These are phyloP conservation scores for Melanotaenia trifasciata DNA, from an alignment of 2,797 vertebrate genomes.

Conservation along the genomic window DNA sequence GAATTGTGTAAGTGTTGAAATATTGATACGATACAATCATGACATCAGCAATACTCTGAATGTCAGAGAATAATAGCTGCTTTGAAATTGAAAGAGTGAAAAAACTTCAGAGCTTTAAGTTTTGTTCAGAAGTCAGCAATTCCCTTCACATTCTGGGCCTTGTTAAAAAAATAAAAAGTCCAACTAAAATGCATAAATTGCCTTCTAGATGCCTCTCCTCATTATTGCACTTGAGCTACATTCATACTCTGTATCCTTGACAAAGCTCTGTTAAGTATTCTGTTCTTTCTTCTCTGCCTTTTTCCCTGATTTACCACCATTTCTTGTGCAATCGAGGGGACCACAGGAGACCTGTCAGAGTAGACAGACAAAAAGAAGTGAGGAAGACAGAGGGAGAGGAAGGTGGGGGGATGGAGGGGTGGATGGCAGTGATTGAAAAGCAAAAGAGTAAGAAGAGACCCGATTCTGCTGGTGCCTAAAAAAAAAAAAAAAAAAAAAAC, in stretches of 20 bases:
- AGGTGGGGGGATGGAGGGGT: conserved; percentile 30
- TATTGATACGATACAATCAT: conserved; percentile 24
- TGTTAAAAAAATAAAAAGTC: conserved; percentile 47
- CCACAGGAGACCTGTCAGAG: conserved; percentile 80
- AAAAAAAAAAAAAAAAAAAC: conserved; percentile 51
- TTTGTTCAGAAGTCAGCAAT: conserved; percentile 26
- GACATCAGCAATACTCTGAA: conserved; percentile 12
- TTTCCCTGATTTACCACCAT: conserved; percentile 68
- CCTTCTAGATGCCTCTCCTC: conserved; percentile 30
- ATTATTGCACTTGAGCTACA: conserved; percentile 55
- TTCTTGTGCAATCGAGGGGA: conserved; percentile 78
- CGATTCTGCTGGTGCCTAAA: conserved; percentile 61
- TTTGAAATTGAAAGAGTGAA: conserved; percentile 21
- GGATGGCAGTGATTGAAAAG: conserved; percentile 76
- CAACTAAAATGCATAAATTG: conserved; percentile 23
- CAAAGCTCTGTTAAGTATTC: conserved; percentile 59
- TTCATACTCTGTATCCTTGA: conserved; percentile 55
- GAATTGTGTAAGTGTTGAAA: conserved; percentile 19
- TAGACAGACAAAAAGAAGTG: conserved; percentile 45
- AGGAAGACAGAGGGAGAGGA: conserved; percentile 14
- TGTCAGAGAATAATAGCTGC: background rate
- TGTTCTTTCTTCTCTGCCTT: conserved; percentile 44
- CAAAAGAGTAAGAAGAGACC: conserved; percentile 66
- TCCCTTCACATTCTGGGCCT: conserved; percentile 21
- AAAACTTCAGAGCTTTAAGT: conserved; percentile 6